phyloP scores from a whole-genome alignment of 2,888 invertebrate species.

The Falcaria lacertinaria region DNA sequence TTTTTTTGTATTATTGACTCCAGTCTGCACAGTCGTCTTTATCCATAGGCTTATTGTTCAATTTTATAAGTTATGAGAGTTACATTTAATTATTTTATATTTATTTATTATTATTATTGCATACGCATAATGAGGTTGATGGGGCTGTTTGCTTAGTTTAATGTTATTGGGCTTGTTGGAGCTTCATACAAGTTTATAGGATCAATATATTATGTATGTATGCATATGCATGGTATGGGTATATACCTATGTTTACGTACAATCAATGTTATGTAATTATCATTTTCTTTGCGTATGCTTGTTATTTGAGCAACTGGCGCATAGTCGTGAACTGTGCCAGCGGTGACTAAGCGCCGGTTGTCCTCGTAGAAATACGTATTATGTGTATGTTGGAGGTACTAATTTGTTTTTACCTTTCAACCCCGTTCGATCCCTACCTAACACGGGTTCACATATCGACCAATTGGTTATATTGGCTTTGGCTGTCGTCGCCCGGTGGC shows the following conservation, averaged over 20 bases:
- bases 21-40: too few species aligned
- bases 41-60: too few species aligned
- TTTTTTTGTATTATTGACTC: too few species aligned
- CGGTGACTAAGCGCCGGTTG: constrained; percentile 25
- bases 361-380: constrained; percentile 19
- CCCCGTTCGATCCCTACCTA: constrained; percentile 64
- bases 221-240: constrained; percentile 37
- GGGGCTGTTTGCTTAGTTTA: constrained; percentile 35
- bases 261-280: constrained; percentile 30
- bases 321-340: constrained; percentile 27
- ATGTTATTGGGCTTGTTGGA: constrained; percentile 29
- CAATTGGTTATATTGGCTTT: constrained; percentile 59
- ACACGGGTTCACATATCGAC: constrained; percentile 65
- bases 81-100: neutral
- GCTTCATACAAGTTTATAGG: constrained; percentile 21
- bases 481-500: constrained; percentile 54
- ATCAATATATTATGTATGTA: constrained; percentile 10
- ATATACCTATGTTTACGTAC: constrained; percentile 21
- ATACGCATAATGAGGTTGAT: constrained; percentile 19
- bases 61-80: neutral
- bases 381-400: constrained; percentile 60
- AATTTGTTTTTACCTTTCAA: constrained; percentile 74
- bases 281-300: constrained; percentile 29
- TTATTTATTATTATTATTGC: constrained; percentile 2
- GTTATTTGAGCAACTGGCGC: constrained; percentile 45